Evolutionary conservation across 2,113 vertebrate species (phyloP).

Genomic region (Pteronura brasiliensis): DNA sequence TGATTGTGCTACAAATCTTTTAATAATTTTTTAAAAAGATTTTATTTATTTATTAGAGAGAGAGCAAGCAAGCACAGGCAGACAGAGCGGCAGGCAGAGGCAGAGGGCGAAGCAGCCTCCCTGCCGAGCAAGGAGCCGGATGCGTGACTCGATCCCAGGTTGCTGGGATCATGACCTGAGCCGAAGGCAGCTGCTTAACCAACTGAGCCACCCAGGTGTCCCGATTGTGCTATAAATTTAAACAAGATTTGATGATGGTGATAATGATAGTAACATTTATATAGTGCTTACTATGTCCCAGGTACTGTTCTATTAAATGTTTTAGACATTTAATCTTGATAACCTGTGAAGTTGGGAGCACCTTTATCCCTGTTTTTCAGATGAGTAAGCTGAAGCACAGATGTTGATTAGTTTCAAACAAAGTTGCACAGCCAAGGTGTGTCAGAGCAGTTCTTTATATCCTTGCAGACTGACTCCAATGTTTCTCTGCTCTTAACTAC

Average conservation of each 20-base stretch:
- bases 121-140: too few species aligned
- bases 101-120: too few species aligned
- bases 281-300: neutral
- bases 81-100: too few species aligned
- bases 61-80: too few species aligned
- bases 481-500: neutral
- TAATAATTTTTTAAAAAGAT: too few species aligned
- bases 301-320: neutral
- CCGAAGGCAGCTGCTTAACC: too few species aligned
- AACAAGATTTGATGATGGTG: neutral
- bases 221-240: conserved; percentile 1
- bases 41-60: too few species aligned
- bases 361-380: neutral
- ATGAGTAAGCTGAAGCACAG: neutral
- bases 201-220: too few species aligned
- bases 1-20: conserved; percentile 12
- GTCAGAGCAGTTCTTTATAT: neutral
- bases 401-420: neutral
- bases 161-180: too few species aligned
- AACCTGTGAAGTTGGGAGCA: neutral
- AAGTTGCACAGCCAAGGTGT: neutral
- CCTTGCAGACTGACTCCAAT: neutral
- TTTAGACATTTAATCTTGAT: neutral
- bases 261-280: neutral
- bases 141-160: too few species aligned